Percentiles rank a stretch among this genome's conserved stretches.
Conservation (phyloP, 2,113 vertebrate genomes). For the Steatornis caripensis region DNA sequence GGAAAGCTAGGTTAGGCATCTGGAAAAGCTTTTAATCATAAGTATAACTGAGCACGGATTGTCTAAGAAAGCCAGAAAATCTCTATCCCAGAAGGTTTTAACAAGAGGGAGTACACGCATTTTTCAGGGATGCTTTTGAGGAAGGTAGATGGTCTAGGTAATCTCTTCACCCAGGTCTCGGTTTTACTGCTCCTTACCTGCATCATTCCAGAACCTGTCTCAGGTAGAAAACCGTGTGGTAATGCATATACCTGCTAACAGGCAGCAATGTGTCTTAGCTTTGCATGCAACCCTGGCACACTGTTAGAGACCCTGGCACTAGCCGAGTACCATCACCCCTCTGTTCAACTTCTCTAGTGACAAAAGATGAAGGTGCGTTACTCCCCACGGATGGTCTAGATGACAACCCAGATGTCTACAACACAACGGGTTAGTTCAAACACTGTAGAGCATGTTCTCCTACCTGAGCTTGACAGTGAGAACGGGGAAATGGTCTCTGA, state of each 20-base stretch:
- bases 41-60: not conserved
- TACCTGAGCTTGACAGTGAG: not conserved
- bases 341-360: not conserved
- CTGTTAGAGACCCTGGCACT: not conserved
- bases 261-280: not conserved
- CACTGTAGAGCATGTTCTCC: not conserved
- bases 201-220: not conserved
- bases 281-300: not conserved
- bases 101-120: not conserved
- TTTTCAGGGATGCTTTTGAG: not conserved
- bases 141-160: not conserved
- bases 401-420: not conserved
- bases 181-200: not conserved
- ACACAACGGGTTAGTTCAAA: not conserved
- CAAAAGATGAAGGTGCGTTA: not conserved
- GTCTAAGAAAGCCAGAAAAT: not conserved
- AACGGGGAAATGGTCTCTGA: not conserved
- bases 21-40: not conserved
- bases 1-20: not conserved
- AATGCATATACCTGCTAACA: not conserved
- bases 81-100: not conserved
- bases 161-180: not conserved
- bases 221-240: not conserved
- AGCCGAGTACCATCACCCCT: not conserved
- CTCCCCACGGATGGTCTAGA: fast-evolving